These are phyloP conservation scores for Heteropelma amictum DNA, from an alignment of 2,888 invertebrate genomes.

Conservation along the genomic window DNA sequence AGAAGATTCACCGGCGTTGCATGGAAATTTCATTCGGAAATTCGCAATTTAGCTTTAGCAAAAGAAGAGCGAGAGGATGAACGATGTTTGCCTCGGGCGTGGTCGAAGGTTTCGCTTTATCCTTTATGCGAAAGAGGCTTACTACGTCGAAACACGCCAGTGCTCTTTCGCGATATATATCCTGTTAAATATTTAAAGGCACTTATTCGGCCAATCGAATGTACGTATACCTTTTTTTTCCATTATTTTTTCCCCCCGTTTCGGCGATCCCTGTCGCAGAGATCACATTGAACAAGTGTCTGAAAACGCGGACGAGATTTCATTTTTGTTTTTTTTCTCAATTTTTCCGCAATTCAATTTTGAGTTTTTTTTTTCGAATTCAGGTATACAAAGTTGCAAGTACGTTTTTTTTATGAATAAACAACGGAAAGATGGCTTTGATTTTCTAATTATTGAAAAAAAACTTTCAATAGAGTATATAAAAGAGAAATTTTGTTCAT, in stretches of 20 bases:
- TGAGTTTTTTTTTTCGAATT: not conserved
- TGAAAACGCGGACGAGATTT: not conserved
- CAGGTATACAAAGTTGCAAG: not conserved
- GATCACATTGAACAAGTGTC: not conserved
- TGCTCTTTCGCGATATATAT: conserved; percentile 54
- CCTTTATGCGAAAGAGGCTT: conserved; percentile 40
- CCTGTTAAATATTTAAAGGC: conserved; percentile 67
- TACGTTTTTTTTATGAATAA: no score
- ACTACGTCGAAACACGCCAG: conserved; percentile 57
- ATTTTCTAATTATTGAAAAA: no score
- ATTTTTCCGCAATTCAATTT: not conserved
- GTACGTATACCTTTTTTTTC: conserved; percentile 14
- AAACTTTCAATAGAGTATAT: no score
- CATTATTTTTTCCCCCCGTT: not conserved
- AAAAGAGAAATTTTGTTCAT: not conserved
- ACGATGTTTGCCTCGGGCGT: conserved; percentile 18
- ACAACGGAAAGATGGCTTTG: no score
- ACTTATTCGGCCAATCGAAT: conserved; percentile 36
- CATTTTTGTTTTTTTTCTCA: not conserved
- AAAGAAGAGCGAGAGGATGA: not conserved
- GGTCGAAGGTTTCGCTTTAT: conserved; percentile 39
- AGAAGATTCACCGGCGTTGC: conserved; percentile 52
- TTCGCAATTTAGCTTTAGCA: conserved; percentile 58
- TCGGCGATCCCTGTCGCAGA: not conserved
- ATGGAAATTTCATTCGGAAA: conserved; percentile 63